Evolutionary conservation across 2,888 invertebrate genomes (phyloP).

Genomic region (Leptinotarsa tumamoca): DNA sequence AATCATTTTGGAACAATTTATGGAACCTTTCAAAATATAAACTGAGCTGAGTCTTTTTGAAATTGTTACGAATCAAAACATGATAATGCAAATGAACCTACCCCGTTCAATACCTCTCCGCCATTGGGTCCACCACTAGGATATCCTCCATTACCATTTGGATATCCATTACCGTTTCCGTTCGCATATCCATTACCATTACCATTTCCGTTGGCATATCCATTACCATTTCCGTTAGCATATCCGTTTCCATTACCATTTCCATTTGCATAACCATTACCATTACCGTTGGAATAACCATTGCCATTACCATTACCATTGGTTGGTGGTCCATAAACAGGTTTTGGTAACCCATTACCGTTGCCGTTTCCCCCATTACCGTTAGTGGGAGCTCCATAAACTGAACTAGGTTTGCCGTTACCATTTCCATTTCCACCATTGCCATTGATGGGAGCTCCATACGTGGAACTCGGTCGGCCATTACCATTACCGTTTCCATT

Average conservation of each 20-base stretch:
- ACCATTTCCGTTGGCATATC: conserved; percentile 43
- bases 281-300: conserved; percentile 36
- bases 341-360: conserved; percentile 38
- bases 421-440: conserved; percentile 44
- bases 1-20: no score
- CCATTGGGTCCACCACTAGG: conserved; percentile 34
- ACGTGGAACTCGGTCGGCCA: conserved; percentile 48
- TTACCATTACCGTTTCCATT: conserved; percentile 38
- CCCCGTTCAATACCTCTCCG: conserved; percentile 41
- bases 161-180: conserved; percentile 48
- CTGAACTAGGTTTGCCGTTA: conserved; percentile 43
- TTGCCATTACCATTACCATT: conserved; percentile 32
- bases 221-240: conserved; percentile 52
- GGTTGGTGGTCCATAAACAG: conserved; percentile 35
- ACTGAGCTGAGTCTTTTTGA: no score
- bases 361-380: conserved; percentile 40
- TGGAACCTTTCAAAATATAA: no score
- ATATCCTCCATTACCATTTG: conserved; percentile 45
- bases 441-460: conserved; percentile 43
- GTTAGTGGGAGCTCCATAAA: conserved; percentile 63
- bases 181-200: conserved; percentile 40
- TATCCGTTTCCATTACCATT: conserved; percentile 38
- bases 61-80: no score
- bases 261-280: conserved; percentile 32
- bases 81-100: not conserved